phyloP scores from a whole-genome alignment of 2,113 vertebrate genomes.

The Pseudopipra pipra region DNA sequence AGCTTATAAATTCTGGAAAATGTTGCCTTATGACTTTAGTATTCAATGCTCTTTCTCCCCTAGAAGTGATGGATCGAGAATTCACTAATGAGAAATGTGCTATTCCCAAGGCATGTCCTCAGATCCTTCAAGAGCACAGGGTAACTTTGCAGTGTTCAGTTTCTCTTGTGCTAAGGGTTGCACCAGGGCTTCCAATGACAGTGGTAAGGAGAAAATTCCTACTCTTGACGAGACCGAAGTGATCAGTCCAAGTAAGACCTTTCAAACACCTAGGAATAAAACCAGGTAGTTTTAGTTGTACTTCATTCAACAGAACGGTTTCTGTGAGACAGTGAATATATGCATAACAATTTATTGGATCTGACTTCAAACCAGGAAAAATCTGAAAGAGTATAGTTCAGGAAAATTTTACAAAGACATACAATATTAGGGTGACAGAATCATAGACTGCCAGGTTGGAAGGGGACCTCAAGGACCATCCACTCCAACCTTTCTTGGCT shows the following conservation, averaged over 20 bases:
- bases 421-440: not conserved
- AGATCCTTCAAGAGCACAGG: accelerated
- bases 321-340: not conserved
- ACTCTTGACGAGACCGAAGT: not conserved
- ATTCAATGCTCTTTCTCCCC: not conserved
- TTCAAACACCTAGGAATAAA: not conserved
- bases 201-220: not conserved
- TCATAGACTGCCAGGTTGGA: not conserved
- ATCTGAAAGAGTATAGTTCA: not conserved
- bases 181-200: not conserved
- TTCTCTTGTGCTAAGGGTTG: not conserved
- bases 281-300: not conserved
- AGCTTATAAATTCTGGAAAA: not conserved
- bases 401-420: not conserved
- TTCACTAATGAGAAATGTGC: not conserved
- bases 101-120: not conserved
- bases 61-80: not conserved
- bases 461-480: not conserved
- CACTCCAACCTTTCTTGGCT: not conserved
- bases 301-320: not conserved
- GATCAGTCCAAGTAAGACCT: not conserved
- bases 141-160: not conserved
- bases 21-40: not conserved
- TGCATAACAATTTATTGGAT: not conserved
- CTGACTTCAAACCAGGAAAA: not conserved